These are phyloP conservation scores for Uropsilus gracilis DNA, from an alignment of 2,113 vertebrate species.

Conservation along the genomic window DNA sequence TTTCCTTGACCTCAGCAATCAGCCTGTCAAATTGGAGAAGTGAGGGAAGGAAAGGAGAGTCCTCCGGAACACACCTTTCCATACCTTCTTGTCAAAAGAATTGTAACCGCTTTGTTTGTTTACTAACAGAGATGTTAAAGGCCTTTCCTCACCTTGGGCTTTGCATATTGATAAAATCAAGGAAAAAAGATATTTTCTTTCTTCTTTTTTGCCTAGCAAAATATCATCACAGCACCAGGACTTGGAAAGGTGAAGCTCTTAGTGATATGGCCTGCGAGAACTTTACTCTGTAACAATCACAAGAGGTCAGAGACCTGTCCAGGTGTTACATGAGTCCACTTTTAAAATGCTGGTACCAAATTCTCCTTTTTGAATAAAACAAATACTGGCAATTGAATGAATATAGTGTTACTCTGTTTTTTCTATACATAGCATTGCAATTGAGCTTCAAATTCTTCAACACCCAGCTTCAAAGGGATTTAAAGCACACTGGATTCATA, in stretches of 20 bases:
- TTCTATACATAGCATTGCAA: background rate
- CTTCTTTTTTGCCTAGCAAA: slow-evolving; percentile 30
- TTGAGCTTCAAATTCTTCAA: slow-evolving; percentile 22
- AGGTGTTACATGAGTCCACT: background rate
- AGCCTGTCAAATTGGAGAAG: slow-evolving; percentile 52
- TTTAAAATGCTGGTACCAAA: slow-evolving; percentile 3
- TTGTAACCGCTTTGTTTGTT: slow-evolving; percentile 53
- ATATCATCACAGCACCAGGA: slow-evolving; percentile 23
- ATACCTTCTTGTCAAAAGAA: slow-evolving; percentile 54
- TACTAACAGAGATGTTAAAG: slow-evolving; percentile 75
- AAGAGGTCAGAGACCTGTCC: background rate
- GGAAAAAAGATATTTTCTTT: background rate
- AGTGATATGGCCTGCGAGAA: background rate
- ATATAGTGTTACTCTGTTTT: background rate
- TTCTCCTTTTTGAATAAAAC: background rate
- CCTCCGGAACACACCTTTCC: background rate
- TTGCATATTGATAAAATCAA: slow-evolving; percentile 53
- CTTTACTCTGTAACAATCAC: background rate
- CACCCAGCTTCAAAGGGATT: background rate
- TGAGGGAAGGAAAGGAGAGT: background rate
- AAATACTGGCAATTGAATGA: background rate
- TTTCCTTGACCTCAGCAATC: slow-evolving; percentile 67
- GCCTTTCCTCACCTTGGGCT: slow-evolving; percentile 49
- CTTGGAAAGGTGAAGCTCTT: background rate
- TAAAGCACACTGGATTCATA: background rate